Evolutionary conservation across 2,888 invertebrate genomes (phyloP), one percentile per base, ranked within the genome.

Genomic region (Troides helena): DNA sequence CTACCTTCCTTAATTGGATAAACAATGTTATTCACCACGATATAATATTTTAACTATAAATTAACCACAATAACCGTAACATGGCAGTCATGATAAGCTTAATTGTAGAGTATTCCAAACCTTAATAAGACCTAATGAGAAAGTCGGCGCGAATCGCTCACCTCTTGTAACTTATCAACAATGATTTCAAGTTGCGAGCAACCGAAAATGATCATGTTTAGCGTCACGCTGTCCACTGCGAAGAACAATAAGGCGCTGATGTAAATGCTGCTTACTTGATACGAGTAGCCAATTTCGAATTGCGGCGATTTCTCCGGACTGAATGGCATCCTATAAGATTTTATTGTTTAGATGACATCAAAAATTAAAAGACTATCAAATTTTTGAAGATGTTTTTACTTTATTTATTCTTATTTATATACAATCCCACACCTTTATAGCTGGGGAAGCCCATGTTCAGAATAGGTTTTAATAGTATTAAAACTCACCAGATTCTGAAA

Each of bases 141-240:
- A 46, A 14, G 12, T 14, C 46, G 18, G 18, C n/a, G n/a, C 18
- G n/a, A 53, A 53, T 53, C n/a, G 18, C 6, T 0, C 72, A 87
- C 93, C 85, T 85, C 80, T 50, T 81, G 70, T 60, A 88, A 75
- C 75, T 92, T 91, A 60, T 90, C 82, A 71, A 84, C 85, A 23
- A 92, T 81, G 39, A 93, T 88, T 67, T 90, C 88, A 1, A 92
- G 78, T 74, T 93, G 87, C 0, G 88, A 89, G 62, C 89, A 87
- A 1, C 87, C 90, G 67, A 80, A 80, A 72, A 84, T 82, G 0
- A 82, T 81, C 89, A 89, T 89, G 0, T 83, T 83, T 0, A 90
- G 80, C 0, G 86, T 83, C 1, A 88, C 81, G 73, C 87, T 87
- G 75, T 93, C 93, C 23, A 92, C 86, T 0, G 84, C 85, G 66